Evolutionary conservation across 2,797 vertebrate species (phyloP), one percentile per base, ranked within the genome.

Genomic region (Coreius guichenoti): DNA sequence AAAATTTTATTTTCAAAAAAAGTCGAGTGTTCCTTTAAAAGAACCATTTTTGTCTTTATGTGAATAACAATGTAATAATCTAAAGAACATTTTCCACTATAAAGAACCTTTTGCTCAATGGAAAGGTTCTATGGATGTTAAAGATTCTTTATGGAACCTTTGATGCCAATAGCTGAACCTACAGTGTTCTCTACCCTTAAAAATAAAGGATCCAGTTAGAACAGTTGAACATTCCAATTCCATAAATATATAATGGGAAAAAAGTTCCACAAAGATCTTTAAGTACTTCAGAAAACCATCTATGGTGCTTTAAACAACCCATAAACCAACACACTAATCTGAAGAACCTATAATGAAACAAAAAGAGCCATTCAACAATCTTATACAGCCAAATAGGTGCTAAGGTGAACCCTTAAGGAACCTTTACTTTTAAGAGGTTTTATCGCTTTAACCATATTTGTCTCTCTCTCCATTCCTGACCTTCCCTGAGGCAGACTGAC

Each of bases 401-500:
- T 58, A 36, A 1, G 3, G 43, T 19, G 56, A 78, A 78, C 56
- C 54, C n/a, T 61, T 31, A 33, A 81, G 47, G 31, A 81, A 58
- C 17, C 51, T 70, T 81, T 61, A 45, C 17, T 36, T 70, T 70
- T 51, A 75, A 33, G 21, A 77, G 31, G 49, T n/a, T n/a, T 77
- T 68, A 67, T 87, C 82, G 23, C 61, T 75, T 67, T 39, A 33
- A 54, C 54, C 43, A 54, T 76, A 23, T 84, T 51, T 74, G 43
- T 29, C 54, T 78, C 79, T 78, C 79, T 81, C 75, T 88, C 65
- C 85, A 87, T 78, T 85, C 76, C 87, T 92, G 90, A 93, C 88
- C 85, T 91, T 91, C 89, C 65, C 88, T 86, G 75, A 88, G 84
- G 91, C 91, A 92, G n/a, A 86, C 70, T 86, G 90, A 91, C 89